phyloP scores from a whole-genome alignment of 2,113 vertebrate genomes.

The Lampris megalopsis region DNA sequence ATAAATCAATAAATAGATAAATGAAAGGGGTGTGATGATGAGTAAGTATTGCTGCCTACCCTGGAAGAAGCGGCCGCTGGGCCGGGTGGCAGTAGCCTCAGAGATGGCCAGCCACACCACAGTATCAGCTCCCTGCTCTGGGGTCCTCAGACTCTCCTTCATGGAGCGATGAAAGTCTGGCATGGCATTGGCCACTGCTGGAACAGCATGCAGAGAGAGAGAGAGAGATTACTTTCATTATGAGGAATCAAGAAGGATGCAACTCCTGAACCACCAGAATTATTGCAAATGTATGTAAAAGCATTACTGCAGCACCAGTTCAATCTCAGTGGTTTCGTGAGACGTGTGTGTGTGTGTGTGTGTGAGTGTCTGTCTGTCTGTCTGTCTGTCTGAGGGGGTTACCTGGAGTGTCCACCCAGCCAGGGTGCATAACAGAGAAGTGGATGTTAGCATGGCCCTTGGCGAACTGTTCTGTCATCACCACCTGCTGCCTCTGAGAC shows the following conservation, averaged over 20 bases:
- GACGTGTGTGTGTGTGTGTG: neutral
- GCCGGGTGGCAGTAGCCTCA: slow-evolving; percentile 69
- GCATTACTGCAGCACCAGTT: no score
- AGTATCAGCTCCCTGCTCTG: slow-evolving; percentile 84
- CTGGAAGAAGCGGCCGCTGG: slow-evolving; percentile 82
- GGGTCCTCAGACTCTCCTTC: slow-evolving; percentile 80
- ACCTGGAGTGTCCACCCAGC: slow-evolving; percentile 86
- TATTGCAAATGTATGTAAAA: no score
- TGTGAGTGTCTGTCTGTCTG: neutral
- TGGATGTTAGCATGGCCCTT: slow-evolving; percentile 80
- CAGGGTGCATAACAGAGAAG: slow-evolving; percentile 86
- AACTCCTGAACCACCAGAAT: no score
- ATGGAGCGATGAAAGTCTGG: slow-evolving; percentile 85
- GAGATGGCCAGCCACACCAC: slow-evolving; percentile 82
- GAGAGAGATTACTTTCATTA: neutral
- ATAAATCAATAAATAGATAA: no score
- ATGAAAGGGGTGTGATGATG: neutral
- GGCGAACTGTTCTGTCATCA: slow-evolving; percentile 84
- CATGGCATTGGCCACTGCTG: slow-evolving; percentile 82
- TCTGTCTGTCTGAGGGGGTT: slow-evolving; percentile 5
- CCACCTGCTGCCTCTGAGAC: slow-evolving; percentile 86
- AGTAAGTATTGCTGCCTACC: slow-evolving; percentile 55
- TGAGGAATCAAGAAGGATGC: no score
- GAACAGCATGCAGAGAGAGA: neutral
- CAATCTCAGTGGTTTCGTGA: neutral